Evolutionary conservation across 2,797 vertebrate species (phyloP).

Genomic region (Sylvilagus floridanus): DNA sequence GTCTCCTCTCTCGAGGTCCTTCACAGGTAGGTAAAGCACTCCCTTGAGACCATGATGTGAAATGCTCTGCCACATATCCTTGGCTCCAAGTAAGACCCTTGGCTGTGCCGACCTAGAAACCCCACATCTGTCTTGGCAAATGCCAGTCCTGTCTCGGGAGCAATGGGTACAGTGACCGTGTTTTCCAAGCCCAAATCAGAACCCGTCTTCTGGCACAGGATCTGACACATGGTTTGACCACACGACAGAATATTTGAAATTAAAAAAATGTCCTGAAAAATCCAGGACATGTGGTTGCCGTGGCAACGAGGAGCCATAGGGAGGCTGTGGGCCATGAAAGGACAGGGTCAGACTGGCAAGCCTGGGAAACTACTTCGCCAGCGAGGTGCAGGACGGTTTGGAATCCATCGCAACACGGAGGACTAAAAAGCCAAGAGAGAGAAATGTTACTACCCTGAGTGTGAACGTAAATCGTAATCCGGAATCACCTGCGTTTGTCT

Average conservation of each 20-base stretch:
- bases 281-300: constrained; percentile 82
- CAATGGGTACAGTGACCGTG: constrained; percentile 22
- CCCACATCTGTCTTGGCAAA: background rate
- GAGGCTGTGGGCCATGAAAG: constrained; percentile 79
- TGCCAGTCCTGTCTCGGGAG: background rate
- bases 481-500: background rate
- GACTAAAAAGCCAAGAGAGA: constrained; percentile 56
- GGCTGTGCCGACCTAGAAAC: background rate
- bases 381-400: constrained; percentile 74
- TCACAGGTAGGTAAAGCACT: constrained; percentile 13
- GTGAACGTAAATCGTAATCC: background rate
- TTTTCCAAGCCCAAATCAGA: constrained; percentile 66
- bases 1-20: background rate
- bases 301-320: constrained; percentile 79
- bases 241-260: constrained; percentile 81
- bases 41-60: background rate
- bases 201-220: constrained; percentile 73
- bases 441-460: constrained; percentile 33
- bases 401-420: constrained; percentile 63
- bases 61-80: background rate
- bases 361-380: constrained; percentile 74
- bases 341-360: constrained; percentile 81
- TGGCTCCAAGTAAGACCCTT: background rate
- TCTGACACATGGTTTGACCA: constrained; percentile 82
- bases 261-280: constrained; percentile 76